Conservation (phyloP, 2,113 vertebrate species). For the Plecturocebus donacophilus region DNA sequence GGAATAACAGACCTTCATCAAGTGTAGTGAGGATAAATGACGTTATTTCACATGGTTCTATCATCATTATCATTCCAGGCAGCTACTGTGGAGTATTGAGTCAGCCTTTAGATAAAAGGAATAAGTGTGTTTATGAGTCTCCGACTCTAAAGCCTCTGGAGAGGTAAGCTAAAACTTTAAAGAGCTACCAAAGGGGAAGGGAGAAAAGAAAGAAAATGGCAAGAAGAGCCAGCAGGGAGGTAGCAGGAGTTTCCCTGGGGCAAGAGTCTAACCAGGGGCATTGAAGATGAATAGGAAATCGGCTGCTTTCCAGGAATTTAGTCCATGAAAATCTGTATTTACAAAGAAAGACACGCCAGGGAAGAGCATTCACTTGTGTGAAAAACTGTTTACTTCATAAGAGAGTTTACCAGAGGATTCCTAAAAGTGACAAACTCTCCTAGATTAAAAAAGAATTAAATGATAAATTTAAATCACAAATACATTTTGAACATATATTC, state of each 20-base stretch:
- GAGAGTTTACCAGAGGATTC: neutral
- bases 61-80: neutral
- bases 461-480: neutral
- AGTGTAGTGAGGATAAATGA: neutral
- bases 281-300: neutral
- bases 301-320: neutral
- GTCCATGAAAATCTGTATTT: neutral
- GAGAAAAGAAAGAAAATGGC: neutral
- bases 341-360: neutral
- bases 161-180: neutral
- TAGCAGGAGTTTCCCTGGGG: too few species aligned
- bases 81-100: neutral
- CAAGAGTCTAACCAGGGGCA: too few species aligned
- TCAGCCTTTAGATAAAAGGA: neutral
- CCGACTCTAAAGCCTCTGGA: neutral
- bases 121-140: neutral
- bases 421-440: neutral
- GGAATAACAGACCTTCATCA: neutral
- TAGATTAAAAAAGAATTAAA: neutral
- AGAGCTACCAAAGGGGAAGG: neutral
- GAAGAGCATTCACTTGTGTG: neutral
- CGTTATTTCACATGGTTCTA: neutral
- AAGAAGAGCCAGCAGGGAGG: neutral
- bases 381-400: neutral
- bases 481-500: neutral